phyloP scores from a whole-genome alignment of 1,140 invertebrate genomes.

The Sipha flava region DNA sequence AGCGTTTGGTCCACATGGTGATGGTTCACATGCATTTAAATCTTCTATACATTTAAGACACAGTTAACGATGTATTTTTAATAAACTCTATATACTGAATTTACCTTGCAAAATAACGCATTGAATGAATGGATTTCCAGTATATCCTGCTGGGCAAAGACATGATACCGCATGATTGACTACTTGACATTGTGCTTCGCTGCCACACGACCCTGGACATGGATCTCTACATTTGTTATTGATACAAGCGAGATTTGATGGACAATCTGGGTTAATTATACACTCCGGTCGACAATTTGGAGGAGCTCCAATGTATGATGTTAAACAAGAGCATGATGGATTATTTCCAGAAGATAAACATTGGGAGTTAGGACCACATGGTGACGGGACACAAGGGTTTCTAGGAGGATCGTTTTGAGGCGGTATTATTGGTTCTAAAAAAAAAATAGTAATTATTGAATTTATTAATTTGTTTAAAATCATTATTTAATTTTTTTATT shows the following conservation, averaged over 20 bases:
- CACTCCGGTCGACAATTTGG: constrained; percentile 54
- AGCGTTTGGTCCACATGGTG: constrained; percentile 60
- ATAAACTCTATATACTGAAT: neutral
- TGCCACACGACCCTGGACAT: constrained; percentile 67
- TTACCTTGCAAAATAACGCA: constrained; percentile 47
- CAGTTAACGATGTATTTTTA: neutral
- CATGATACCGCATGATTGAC: constrained; percentile 68
- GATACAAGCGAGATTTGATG: constrained; percentile 60
- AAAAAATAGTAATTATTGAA: neutral
- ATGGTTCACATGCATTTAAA: constrained; percentile 50
- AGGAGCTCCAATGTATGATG: constrained; percentile 53
- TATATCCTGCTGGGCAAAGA: constrained; percentile 61
- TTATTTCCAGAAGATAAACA: constrained; percentile 61
- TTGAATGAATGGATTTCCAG: constrained; percentile 64
- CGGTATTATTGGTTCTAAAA: constrained; percentile 36
- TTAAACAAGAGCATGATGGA: constrained; percentile 60
- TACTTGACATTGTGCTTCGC: constrained; percentile 64
- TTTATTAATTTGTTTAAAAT: neutral
- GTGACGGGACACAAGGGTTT: constrained; percentile 64
- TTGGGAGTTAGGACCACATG: constrained; percentile 71
- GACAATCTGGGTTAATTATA: constrained; percentile 64
- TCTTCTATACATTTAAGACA: constrained; percentile 30
- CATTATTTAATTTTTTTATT: constrained; percentile 32
- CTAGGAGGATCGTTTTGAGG: constrained; percentile 40
- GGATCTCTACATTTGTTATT: constrained; percentile 67